Conservation (phyloP, 2,797 vertebrate genomes). For the Xenentodon cancila region DNA sequence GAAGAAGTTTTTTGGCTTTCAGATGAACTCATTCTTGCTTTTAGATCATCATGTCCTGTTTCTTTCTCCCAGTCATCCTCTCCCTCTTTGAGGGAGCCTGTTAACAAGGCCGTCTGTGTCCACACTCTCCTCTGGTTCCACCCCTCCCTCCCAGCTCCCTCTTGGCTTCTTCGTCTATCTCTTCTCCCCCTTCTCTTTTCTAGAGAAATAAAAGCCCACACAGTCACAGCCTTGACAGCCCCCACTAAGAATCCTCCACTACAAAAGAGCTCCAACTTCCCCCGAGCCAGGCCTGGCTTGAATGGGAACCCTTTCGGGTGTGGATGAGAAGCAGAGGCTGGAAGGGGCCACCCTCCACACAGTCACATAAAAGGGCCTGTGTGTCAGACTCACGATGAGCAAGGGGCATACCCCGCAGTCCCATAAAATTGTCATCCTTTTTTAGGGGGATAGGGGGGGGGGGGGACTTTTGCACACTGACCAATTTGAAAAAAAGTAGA, state of each 20-base stretch:
- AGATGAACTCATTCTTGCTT: constrained; percentile 45
- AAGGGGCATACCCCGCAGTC: constrained; percentile 68
- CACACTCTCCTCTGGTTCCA: constrained; percentile 66
- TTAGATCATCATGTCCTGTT: constrained; percentile 47
- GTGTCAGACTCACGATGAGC: constrained; percentile 72
- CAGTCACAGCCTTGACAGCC: constrained; percentile 85
- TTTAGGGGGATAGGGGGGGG: neutral
- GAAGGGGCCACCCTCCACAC: constrained; percentile 75
- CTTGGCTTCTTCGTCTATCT: constrained; percentile 68
- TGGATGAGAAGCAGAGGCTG: constrained; percentile 76
- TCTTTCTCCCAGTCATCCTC: constrained; percentile 64
- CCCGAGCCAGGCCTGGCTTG: constrained; percentile 73
- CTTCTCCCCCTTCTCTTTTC: constrained; percentile 61
- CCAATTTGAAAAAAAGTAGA: neutral
- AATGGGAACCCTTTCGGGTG: constrained; percentile 82
- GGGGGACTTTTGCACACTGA: constrained; percentile 32
- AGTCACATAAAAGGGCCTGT: constrained; percentile 81
- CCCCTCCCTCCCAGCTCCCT: constrained; percentile 44
- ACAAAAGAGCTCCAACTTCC: constrained; percentile 81
- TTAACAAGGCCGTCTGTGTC: constrained; percentile 88
- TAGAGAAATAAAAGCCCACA: constrained; percentile 80
- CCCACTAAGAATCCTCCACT: constrained; percentile 76
- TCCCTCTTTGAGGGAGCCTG: constrained; percentile 64
- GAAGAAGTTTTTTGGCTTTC: constrained; percentile 51
- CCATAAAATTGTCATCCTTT: constrained; percentile 44